Conservation (phyloP, 2,888 invertebrate species). For the Xanthia icteritia region DNA sequence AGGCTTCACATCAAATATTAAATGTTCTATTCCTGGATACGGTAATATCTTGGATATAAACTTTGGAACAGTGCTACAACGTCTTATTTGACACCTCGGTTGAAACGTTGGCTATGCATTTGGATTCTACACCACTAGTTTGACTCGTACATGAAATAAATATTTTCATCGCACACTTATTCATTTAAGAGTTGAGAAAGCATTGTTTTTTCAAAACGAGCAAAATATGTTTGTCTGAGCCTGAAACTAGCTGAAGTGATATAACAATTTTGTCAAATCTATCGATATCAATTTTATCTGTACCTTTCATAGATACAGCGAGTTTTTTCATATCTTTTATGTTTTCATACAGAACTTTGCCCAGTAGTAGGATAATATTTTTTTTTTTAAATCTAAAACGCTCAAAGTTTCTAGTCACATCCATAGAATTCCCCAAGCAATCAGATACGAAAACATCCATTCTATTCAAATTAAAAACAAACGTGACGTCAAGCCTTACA, state of each 20-base stretch:
- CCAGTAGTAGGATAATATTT: no score
- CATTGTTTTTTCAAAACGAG: no score
- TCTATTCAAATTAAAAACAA: constrained; percentile 51
- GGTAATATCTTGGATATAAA: not conserved
- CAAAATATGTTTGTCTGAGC: no score
- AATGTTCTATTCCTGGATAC: constrained; percentile 7
- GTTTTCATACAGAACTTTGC: no score
- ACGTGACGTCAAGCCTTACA: constrained; percentile 24
- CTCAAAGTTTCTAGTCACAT: not conserved
- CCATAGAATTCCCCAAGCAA: constrained; percentile 18
- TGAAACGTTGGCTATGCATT: not conserved
- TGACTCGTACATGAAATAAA: not conserved
- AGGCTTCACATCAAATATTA: constrained; percentile 27
- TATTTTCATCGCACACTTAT: no score
- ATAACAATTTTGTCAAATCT: not conserved
- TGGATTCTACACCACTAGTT: not conserved
- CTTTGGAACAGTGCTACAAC: not conserved
- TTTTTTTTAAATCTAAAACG: no score
- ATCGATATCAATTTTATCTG: not conserved
- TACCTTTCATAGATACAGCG: not conserved
- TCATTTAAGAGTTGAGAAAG: no score
- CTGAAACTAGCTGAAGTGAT: no score
- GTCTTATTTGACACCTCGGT: not conserved
- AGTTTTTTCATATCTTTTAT: not conserved
- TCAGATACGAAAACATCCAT: constrained; percentile 9